phyloP scores from a whole-genome alignment of 2,888 invertebrate species.

The Troilus luridus region DNA sequence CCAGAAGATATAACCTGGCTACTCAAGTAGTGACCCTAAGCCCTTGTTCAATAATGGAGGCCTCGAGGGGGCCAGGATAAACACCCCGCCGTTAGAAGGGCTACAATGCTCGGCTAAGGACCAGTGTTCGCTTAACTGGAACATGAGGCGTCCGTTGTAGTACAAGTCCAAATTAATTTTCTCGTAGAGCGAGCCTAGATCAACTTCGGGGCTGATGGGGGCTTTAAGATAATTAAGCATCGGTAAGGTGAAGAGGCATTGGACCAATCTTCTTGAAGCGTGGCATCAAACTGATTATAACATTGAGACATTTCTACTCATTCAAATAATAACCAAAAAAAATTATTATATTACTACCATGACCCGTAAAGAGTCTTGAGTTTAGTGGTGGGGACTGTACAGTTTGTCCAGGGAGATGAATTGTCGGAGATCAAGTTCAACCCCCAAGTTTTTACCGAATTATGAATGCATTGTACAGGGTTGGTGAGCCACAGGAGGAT shows the following conservation, averaged over 20 bases:
- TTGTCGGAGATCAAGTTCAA: too few relatives aligned
- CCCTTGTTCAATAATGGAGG: constrained; percentile 44
- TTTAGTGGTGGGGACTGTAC: too few relatives aligned
- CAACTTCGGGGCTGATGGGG: neutral
- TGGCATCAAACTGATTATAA: too few relatives aligned
- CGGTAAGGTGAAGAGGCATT: neutral
- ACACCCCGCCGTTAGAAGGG: neutral
- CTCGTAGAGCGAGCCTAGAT: neutral
- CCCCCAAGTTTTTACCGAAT: too few relatives aligned
- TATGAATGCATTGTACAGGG: too few relatives aligned
- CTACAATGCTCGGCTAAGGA: neutral
- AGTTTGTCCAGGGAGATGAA: too few relatives aligned
- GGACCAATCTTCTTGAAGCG: too few relatives aligned
- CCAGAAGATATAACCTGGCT: neutral
- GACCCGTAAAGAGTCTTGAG: too few relatives aligned
- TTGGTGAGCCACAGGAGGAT: too few relatives aligned
- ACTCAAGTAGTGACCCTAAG: neutral
- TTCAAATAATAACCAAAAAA: too few relatives aligned
- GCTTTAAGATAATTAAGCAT: neutral
- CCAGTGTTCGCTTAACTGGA: neutral
- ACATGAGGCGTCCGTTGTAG: neutral
- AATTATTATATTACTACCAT: too few relatives aligned
- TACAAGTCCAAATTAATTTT: neutral
- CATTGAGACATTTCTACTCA: too few relatives aligned
- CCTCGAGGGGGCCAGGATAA: constrained; percentile 20